These are phyloP conservation scores for Ooceraea biroi DNA, from an alignment of 1,140 invertebrate genomes.

Conservation along the genomic window DNA sequence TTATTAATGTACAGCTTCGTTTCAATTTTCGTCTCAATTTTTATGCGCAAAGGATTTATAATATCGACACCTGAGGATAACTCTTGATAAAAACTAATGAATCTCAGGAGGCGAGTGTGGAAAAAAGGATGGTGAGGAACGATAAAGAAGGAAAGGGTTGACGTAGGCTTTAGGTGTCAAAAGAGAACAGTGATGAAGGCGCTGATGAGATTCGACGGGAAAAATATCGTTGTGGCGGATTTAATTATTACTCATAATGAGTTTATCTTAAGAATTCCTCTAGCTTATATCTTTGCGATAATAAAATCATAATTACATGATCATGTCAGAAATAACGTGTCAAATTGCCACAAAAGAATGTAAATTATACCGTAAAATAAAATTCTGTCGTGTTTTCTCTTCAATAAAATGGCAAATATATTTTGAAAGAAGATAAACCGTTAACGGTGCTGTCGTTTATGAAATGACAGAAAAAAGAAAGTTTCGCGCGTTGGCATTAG, in stretches of 20 bases:
- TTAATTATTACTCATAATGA: conserved; percentile 28
- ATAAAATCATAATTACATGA: neutral
- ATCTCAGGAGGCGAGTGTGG: conserved; percentile 49
- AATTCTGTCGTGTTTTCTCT: conserved; percentile 38
- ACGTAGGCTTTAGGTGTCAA: conserved; percentile 46
- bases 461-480: neutral
- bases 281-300: neutral
- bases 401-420: neutral
- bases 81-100: conserved; percentile 77
- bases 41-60: conserved; percentile 66
- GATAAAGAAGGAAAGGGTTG: conserved; percentile 34
- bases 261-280: neutral
- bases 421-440: conserved; percentile 19
- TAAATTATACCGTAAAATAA: neutral
- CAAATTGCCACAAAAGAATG: no score
- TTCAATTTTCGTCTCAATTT: conserved; percentile 8
- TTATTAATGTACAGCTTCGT: no score
- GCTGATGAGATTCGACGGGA: conserved; percentile 10
- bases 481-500: conserved; percentile 20
- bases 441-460: neutral
- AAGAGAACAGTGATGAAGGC: conserved; percentile 30
- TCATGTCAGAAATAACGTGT: neutral
- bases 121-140: conserved; percentile 14
- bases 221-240: conserved; percentile 17
- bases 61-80: conserved; percentile 73